Conservation (phyloP, 2,888 invertebrate species). For the Holacanthella duospinosa region DNA sequence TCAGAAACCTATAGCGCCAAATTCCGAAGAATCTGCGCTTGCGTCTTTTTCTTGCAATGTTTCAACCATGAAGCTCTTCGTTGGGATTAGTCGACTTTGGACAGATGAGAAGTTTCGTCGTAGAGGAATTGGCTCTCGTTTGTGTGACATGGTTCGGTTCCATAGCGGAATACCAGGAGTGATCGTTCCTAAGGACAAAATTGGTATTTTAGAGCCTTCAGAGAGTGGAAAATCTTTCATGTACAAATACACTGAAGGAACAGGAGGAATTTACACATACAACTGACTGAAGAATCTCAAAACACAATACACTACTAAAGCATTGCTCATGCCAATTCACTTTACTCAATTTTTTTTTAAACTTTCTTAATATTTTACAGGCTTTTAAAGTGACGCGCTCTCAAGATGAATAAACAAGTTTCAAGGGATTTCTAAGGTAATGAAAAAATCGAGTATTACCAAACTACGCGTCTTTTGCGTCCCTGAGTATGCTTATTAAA, state of each 20-base stretch:
- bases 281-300: no score
- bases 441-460: no score
- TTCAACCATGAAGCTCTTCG: constrained; percentile 1
- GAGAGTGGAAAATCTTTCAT: constrained; percentile 29
- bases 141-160: constrained; percentile 25
- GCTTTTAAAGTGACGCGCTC: no score
- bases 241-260: constrained; percentile 19
- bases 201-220: constrained; percentile 34
- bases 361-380: no score
- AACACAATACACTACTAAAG: no score
- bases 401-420: no score
- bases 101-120: constrained; percentile 27
- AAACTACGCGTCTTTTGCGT: no score
- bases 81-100: constrained; percentile 33
- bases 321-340: no score
- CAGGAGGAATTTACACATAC: constrained; percentile 25
- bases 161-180: constrained; percentile 24
- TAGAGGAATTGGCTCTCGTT: constrained; percentile 24
- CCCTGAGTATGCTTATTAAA: no score
- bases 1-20: background rate
- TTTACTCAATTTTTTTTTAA: no score
- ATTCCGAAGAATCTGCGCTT: background rate
- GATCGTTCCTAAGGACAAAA: constrained; percentile 24
- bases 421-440: no score
- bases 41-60: no score